Percentiles rank a stretch among this genome's conserved stretches.
Evolutionary conservation across 2,888 invertebrate genomes (phyloP).

Genomic region (Tenthredo amoena): DNA sequence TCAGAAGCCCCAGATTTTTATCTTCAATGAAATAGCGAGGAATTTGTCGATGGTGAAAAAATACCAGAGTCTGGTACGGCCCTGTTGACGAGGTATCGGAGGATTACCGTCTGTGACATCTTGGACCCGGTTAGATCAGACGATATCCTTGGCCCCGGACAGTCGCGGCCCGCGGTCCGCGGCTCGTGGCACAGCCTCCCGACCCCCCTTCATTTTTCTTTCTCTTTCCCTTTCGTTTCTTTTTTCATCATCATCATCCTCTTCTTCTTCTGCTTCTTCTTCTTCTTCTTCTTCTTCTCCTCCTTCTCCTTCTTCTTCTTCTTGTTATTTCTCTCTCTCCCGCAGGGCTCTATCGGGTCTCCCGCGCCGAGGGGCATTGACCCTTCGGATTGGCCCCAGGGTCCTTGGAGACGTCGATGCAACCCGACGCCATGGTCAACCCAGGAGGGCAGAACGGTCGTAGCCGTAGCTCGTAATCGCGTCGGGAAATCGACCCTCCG

Average conservation of each 20-base stretch:
- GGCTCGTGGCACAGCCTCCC: constrained; percentile 35
- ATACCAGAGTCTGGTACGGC: constrained; percentile 62
- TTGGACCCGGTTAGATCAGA: constrained; percentile 70
- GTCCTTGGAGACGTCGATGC: constrained; percentile 52
- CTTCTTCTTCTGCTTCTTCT: constrained; percentile 36
- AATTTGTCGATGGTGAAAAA: constrained; percentile 58
- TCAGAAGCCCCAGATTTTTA: neutral
- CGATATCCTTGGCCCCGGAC: constrained; percentile 51
- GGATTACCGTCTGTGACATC: constrained; percentile 75
- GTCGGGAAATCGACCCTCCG: constrained; percentile 48
- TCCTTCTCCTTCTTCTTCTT: constrained; percentile 45
- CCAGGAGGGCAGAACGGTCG: constrained; percentile 40
- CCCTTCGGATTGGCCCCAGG: constrained; percentile 46
- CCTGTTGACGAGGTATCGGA: constrained; percentile 66
- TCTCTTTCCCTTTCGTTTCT: neutral
- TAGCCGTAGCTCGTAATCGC: constrained; percentile 46
- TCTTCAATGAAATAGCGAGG: neutral
- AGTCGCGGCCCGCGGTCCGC: constrained; percentile 29
- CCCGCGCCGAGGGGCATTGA: constrained; percentile 43
- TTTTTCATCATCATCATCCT: neutral
- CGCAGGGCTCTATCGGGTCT: constrained; percentile 45
- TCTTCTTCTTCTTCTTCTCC: constrained; percentile 40
- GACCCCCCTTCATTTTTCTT: constrained; percentile 11
- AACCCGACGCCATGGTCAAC: constrained; percentile 39
- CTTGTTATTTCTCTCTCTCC: constrained; percentile 46